A percentile compares a stretch with the other conserved stretches of the same genome.
Evolutionary conservation across 2,888 invertebrate genomes (phyloP).

Genomic region (Patella pellucida): DNA sequence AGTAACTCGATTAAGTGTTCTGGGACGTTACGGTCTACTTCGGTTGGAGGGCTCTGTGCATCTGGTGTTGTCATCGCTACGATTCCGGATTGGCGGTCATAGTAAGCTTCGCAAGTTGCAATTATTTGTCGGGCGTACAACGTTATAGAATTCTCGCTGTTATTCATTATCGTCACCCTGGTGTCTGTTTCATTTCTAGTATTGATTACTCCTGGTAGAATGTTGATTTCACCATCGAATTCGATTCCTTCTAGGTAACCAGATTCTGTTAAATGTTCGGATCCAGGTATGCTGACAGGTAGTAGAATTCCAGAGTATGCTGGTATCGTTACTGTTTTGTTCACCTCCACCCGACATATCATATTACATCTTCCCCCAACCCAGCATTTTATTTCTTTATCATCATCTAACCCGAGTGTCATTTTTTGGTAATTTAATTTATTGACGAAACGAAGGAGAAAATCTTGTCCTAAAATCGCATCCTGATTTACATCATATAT

Average conservation of each 20-base stretch:
- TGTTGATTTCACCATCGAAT: neutral
- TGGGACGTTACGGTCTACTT: neutral
- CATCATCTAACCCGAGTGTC: neutral
- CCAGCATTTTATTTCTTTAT: slow-evolving; percentile 15
- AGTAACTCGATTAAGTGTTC: slow-evolving; percentile 17
- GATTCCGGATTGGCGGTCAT: neutral
- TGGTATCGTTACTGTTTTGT: slow-evolving; percentile 10
- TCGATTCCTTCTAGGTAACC: slow-evolving; percentile 14
- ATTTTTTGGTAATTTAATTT: slow-evolving; percentile 1
- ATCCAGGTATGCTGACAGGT: slow-evolving; percentile 9
- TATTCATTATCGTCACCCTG: slow-evolving; percentile 8
- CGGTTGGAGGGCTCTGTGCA: neutral
- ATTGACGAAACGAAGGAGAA: slow-evolving; percentile 20
- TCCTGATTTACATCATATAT: slow-evolving; percentile 24
- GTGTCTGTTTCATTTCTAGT: neutral
- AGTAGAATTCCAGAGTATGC: slow-evolving; percentile 9
- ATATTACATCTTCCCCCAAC: slow-evolving; percentile 7
- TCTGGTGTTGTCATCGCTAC: neutral
- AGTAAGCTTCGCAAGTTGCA: neutral
- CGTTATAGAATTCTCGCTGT: neutral
- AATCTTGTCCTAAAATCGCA: slow-evolving; percentile 29
- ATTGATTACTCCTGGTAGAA: neutral
- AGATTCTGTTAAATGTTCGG: neutral
- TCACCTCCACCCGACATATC: slow-evolving; percentile 15
- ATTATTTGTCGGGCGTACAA: neutral